These are phyloP conservation scores for Nematolebias whitei DNA, from an alignment of 2,113 vertebrate species.

Conservation along the genomic window DNA sequence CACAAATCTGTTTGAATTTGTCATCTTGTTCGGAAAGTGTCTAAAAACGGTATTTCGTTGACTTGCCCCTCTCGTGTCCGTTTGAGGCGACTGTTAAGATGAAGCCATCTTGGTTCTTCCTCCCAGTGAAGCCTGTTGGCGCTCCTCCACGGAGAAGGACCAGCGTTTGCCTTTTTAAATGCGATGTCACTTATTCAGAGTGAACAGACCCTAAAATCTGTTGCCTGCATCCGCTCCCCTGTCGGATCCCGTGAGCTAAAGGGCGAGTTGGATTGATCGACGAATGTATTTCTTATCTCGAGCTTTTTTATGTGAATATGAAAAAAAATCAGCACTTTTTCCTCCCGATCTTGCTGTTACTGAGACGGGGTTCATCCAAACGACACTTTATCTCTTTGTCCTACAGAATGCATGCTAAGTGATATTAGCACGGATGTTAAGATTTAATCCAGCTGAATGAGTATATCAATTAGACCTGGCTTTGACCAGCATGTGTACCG, in stretches of 20 bases:
- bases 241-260: constrained; percentile 5
- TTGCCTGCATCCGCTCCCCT: constrained; percentile 22
- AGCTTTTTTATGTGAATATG: constrained; percentile 74
- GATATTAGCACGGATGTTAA: constrained; percentile 65
- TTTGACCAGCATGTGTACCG: constrained; percentile 71
- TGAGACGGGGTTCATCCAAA: constrained; percentile 59
- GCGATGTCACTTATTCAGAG: constrained; percentile 57
- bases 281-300: constrained; percentile 65
- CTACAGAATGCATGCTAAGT: constrained; percentile 73
- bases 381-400: constrained; percentile 65
- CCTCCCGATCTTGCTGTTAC: constrained; percentile 73
- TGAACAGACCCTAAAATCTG: constrained; percentile 25
- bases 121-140: constrained; percentile 29
- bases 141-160: constrained; percentile 38
- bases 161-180: constrained; percentile 66
- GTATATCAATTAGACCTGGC: constrained; percentile 43
- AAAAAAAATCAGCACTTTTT: constrained; percentile 79
- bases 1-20: neutral
- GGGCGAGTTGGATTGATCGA: constrained; percentile 39
- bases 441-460: constrained; percentile 49
- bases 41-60: neutral
- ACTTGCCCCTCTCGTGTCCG: constrained; percentile 22
- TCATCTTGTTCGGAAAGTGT: too few species aligned
- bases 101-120: constrained; percentile 63
- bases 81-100: constrained; percentile 69